Evolutionary conservation across 2,113 vertebrate genomes (phyloP), one percentile per base, ranked within the genome.

Genomic region (Brachypteracias leptosomus): DNA sequence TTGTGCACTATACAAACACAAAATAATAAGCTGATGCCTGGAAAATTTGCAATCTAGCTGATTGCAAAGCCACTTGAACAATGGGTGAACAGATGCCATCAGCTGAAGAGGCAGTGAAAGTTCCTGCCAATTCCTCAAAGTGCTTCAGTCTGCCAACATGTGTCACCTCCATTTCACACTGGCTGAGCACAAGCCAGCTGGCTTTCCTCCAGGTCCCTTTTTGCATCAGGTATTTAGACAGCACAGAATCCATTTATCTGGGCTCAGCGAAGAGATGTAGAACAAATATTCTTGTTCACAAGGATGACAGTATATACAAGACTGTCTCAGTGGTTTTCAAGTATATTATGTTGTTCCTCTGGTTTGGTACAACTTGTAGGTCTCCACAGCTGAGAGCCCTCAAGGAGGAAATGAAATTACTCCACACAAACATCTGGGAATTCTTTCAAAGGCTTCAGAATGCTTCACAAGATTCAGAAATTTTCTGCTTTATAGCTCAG

Each of bases 61-160:
- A 87, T 31, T 89, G 79, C 65, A 95, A 81, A 93, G 80, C 57
- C 51, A 55, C 40, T 88, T 15, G 26, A 66, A 92, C 83, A 72
- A 63, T 72, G 74, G 33, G 47, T 92, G 73, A 89, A 92, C 38
- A 88, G 52, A 85, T 93, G 91, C 84, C 84, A 89, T 96, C 55
- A 89, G 0, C 67, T 88, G 85, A 66, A 94, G 73, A 84, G 59
- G 58, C 88, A 80, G 47, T 68, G 61, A 85, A 87, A 92, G 52
- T 77, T 90, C 38, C 47, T 93, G 90, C 59, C 84, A 93, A 1
- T 89, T 96, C 82, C 90, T 97, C 85, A 94, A 93, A 95, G 71
- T 84, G 35, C 26, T 91, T 85, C 58, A 55, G 33, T 42, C 61
- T 94, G 89, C 78, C 93, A 95, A 15, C 31, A 47, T 47, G 44